phyloP scores from a whole-genome alignment of 92 coral and sea anemone species.

The Diadumene lineata region DNA sequence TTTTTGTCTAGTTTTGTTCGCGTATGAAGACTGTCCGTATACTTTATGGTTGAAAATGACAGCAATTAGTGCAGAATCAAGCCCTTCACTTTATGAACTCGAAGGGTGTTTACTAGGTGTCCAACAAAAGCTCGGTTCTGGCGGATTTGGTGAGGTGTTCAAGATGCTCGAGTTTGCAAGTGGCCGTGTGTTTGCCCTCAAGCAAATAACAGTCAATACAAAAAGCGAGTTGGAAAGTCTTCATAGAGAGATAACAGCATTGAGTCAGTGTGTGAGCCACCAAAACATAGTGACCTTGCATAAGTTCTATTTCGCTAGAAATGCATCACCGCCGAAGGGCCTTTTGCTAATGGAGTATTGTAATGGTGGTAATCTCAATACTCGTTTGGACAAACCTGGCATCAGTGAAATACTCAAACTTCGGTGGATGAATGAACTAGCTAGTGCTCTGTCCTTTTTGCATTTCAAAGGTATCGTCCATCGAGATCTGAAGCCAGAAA shows the following conservation, averaged over 20 bases:
- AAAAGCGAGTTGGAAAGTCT: slow-evolving; percentile 20
- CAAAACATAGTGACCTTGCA: not conserved
- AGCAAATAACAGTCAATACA: slow-evolving; percentile 42
- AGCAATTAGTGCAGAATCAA: not conserved
- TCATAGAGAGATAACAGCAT: slow-evolving; percentile 42
- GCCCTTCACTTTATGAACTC: too few species aligned
- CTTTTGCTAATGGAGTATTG: slow-evolving; percentile 70
- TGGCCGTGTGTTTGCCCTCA: slow-evolving; percentile 54
- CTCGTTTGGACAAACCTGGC: slow-evolving; percentile 53
- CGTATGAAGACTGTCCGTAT: too few species aligned
- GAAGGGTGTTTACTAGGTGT: not conserved
- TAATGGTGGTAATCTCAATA: slow-evolving; percentile 61
- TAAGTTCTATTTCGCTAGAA: not conserved
- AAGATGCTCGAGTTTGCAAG: slow-evolving; percentile 26
- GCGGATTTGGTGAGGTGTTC: slow-evolving; percentile 74
- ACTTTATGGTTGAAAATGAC: not conserved
- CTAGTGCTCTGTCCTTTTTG: slow-evolving; percentile 53
- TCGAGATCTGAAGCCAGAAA: slow-evolving; percentile 81
- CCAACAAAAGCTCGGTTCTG: slow-evolving; percentile 33
- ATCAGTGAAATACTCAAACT: slow-evolving; percentile 23
- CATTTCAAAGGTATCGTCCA: slow-evolving; percentile 55
- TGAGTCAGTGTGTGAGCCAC: slow-evolving; percentile 40
- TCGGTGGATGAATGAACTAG: slow-evolving; percentile 71
- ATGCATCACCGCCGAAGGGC: slow-evolving; percentile 3
- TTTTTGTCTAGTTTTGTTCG: too few species aligned